A percentile compares a stretch with the other conserved stretches of the same genome.
phyloP scores from a whole-genome alignment of 2,797 vertebrate genomes.

The Fundulus diaphanus region DNA sequence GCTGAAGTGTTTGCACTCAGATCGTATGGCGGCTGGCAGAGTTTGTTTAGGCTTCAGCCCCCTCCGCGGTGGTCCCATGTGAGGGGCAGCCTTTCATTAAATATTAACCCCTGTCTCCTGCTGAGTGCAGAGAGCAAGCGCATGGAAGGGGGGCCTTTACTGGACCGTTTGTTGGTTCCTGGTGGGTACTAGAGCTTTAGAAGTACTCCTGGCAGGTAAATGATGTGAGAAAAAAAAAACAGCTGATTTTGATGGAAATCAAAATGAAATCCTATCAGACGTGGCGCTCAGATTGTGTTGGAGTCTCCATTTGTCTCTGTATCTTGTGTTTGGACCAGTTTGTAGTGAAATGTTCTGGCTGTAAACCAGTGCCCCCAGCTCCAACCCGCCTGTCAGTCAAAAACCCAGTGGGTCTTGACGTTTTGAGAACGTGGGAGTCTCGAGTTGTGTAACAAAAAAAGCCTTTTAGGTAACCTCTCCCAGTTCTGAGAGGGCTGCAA shows the following conservation, averaged over 20 bases:
- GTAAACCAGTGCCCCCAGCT: slow-evolving; percentile 47
- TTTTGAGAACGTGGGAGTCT: slow-evolving; percentile 25
- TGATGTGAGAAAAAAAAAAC: slow-evolving; percentile 27
- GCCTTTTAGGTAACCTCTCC: slow-evolving; percentile 14
- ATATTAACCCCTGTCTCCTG: slow-evolving; percentile 50
- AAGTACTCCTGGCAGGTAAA: slow-evolving; percentile 47
- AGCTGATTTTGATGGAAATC: slow-evolving; percentile 31
- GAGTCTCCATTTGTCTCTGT: slow-evolving; percentile 26
- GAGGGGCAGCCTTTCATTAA: slow-evolving; percentile 67
- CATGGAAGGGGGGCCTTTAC: slow-evolving; percentile 6
- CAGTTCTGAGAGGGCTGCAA: slow-evolving; percentile 16
- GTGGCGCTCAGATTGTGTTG: slow-evolving; percentile 29
- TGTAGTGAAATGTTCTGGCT: slow-evolving; percentile 59
- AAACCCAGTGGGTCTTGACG: slow-evolving; percentile 37
- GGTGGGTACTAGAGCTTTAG: slow-evolving; percentile 23
- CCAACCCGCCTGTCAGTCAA: slow-evolving; percentile 34
- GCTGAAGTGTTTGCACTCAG: slow-evolving; percentile 66
- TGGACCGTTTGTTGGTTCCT: slow-evolving; percentile 31
- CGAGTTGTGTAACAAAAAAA: slow-evolving; percentile 36
- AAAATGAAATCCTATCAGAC: background rate
- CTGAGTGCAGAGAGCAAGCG: slow-evolving; percentile 28
- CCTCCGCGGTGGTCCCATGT: slow-evolving; percentile 62
- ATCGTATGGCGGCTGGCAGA: slow-evolving; percentile 69
- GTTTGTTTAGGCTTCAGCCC: slow-evolving; percentile 72
- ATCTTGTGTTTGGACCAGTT: slow-evolving; percentile 33